Base-by-base conservation (phyloP, 1,140 invertebrate species). In the Dendrolimus punctatus region DNA sequence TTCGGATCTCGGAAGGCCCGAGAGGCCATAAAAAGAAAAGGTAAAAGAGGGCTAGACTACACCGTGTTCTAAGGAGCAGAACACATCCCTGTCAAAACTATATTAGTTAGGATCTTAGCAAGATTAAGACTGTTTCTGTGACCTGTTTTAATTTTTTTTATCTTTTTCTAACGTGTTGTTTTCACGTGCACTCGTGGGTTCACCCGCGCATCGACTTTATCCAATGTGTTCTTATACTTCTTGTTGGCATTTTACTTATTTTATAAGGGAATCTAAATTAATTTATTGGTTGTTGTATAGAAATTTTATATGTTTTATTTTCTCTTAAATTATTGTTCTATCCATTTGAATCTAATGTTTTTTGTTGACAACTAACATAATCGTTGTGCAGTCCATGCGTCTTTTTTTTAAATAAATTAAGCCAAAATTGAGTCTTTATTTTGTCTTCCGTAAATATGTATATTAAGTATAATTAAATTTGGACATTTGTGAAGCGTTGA, bases 211-310 rank as follows among this genome's bases (percentile, higher is more conserved):
- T 46, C 53, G 67, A 76, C 80, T 72, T 76, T 84, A 76, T 79
- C 63, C 76, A 72, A 85, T 86, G 83, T 86, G 81, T 86, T 86
- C 83, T 84, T 83, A 82, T 83, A 85, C 76, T 82, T 86, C 81
- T 86, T 86, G 83, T 86, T 86, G 83, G 83, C 80, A 80, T 83
- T 86, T 83, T 85, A 85, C 80, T 83, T 86, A 86, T 85, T 86
- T 86, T 86, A 83, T 85, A 83, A 86, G 81, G 72, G 23, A 75
- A 75, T 80, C 83, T 78, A 86, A 86, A 86, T 85, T 86, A 86
- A 85, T 85, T 86, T 86, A 86, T 86, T 85, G 81, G 83, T 86
- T 86, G 78, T 86, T 86, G 76, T 79, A 84, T 86, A 82, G 69
- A 85, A 84, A 86, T 76, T 82, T 85, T 83, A 75, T 80, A 80